Evolutionary conservation across 2,888 invertebrate species (phyloP), one percentile per base, ranked within the genome.

Genomic region (Chalcosyrphus nemorum): DNA sequence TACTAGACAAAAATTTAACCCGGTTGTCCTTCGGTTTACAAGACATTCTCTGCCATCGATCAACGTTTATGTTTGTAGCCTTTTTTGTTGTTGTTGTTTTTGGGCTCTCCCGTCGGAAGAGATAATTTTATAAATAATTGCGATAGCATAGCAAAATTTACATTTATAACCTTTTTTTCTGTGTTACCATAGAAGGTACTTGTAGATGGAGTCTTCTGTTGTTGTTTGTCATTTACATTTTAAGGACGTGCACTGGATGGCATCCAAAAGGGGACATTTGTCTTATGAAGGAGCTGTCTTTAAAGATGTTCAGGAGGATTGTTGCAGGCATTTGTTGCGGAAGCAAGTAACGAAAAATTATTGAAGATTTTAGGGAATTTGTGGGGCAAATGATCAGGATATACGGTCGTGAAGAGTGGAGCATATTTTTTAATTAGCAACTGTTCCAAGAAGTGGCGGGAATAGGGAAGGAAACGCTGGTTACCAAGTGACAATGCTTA

Each of bases 111-210:
- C 21, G n/a, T 24, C 19, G 52, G 29, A 45, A 29, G 29, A 61
- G 17, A 61, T 61, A 61, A 61, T 61, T 61, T 61, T 29, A 29
- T 45, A 61, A 61, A 61, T 61, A 45, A 61, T 61, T 61, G 61
- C 45, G 61, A 45, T 45, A 61, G 17, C 61, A n/a, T n/a, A 45
- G 45, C 43, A 45, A 61, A n/a, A 61, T 61, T 61, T 61, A 45
- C 61, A 61, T 61, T 61, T 61, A 45, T 45, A 61, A 45, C 61
- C 43, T 45, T 43, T 61, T 59, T 9, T 2, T 19, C 2, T 1
- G 1, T n/a, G n/a, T n/a, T n/a, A n/a, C 3, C 35, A 17, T 27
- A 27, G 7, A 4, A 11, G 19, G 21, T n/a, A 13, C 24, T 13
- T 5, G 15, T 15, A 29, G 45, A 29, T 32, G 61, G 43, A 29